Evolutionary conservation across 2,113 vertebrate genomes (phyloP).

Genomic region (Rhinolophus sinicus): DNA sequence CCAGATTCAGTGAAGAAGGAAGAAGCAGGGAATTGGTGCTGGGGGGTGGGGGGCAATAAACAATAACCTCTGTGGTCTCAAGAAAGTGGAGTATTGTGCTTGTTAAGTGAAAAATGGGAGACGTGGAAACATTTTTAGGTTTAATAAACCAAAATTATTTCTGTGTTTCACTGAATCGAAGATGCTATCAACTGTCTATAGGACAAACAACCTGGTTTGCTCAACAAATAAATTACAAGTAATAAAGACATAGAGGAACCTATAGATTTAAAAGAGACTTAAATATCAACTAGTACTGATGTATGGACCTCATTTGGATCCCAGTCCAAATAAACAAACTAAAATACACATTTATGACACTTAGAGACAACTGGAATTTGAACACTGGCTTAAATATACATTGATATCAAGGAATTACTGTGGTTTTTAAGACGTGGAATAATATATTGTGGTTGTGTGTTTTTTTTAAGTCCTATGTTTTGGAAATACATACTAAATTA

Average conservation of each 20-base stretch:
- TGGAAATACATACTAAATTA: not conserved
- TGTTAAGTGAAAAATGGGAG: not conserved
- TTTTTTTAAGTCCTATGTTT: not conserved
- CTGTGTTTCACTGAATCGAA: constrained; percentile 17
- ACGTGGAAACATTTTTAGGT: not conserved
- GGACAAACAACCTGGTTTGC: not conserved
- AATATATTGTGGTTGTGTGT: not conserved
- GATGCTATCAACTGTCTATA: not conserved
- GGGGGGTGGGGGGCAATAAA: not conserved
- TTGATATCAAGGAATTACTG: constrained; percentile 12
- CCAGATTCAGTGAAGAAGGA: not conserved
- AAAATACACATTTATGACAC: not conserved
- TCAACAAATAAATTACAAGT: constrained; percentile 2
- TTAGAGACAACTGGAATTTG: not conserved
- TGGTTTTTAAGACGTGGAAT: constrained; percentile 5
- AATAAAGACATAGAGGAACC: not conserved
- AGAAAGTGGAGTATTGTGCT: not conserved
- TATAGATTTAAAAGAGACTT: not conserved
- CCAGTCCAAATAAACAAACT: not conserved
- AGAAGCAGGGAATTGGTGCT: not conserved
- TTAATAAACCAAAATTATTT: not conserved
- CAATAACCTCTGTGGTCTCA: not conserved
- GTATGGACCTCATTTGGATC: not conserved
- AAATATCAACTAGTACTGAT: not conserved
- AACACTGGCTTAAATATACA: not conserved